Percentiles rank a stretch among this genome's conserved stretches.
These are phyloP conservation scores for Gadus macrocephalus DNA, from an alignment of 2,113 vertebrate species.

Conservation along the genomic window DNA sequence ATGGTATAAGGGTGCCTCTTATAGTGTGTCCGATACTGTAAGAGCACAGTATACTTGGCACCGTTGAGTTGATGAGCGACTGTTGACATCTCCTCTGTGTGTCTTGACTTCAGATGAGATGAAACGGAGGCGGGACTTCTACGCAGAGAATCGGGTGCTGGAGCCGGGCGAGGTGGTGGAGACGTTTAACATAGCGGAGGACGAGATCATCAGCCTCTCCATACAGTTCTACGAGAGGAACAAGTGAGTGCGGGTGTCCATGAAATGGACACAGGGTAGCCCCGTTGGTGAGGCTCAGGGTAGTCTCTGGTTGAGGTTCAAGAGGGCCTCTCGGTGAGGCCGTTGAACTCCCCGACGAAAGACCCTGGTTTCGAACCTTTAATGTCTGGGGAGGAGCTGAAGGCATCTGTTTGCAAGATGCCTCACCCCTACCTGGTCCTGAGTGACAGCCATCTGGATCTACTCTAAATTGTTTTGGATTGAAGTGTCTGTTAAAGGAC, in stretches of 20 bases:
- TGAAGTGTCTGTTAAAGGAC: too few relatives aligned
- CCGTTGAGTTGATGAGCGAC: background rate
- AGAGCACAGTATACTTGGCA: background rate
- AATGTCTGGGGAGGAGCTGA: too few relatives aligned
- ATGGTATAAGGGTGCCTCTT: background rate
- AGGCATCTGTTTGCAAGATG: too few relatives aligned
- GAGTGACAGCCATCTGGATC: too few relatives aligned
- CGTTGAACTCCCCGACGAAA: too few relatives aligned
- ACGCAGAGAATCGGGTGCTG: conserved; percentile 77
- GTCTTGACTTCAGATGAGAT: conserved; percentile 80
- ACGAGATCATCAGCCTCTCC: conserved; percentile 90
- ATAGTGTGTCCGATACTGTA: background rate
- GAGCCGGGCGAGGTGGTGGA: conserved; percentile 79
- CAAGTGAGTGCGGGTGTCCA: conserved; percentile 68
- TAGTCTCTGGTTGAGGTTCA: too few relatives aligned
- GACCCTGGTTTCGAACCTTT: too few relatives aligned
- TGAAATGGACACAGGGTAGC: too few relatives aligned
- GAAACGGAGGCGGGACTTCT: conserved; percentile 89
- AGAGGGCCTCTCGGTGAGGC: too few relatives aligned
- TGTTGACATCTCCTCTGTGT: background rate
- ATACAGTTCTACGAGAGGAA: conserved; percentile 88
- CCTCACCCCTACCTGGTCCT: too few relatives aligned
- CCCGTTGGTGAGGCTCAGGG: too few relatives aligned
- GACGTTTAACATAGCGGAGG: conserved; percentile 77
- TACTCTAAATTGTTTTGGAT: too few relatives aligned